Evolutionary conservation across 2,888 invertebrate genomes (phyloP).

Genomic region (Colostygia pectinataria): DNA sequence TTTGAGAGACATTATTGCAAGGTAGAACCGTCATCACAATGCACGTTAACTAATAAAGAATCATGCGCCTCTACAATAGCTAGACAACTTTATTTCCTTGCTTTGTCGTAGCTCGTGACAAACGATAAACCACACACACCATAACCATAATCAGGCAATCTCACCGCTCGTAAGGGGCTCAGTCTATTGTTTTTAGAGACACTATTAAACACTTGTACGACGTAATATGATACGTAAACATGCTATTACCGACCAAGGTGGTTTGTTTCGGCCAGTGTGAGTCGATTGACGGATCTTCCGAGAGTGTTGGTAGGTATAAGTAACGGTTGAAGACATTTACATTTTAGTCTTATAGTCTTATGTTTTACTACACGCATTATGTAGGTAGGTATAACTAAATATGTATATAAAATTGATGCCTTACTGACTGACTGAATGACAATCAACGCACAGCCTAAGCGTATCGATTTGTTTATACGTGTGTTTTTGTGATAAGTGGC

Average conservation of each 20-base stretch:
- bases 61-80: background rate
- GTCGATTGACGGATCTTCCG: too few relatives aligned
- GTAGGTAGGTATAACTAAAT: background rate
- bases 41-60: background rate
- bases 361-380: too few relatives aligned
- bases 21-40: background rate
- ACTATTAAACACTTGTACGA: constrained; percentile 52
- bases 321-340: constrained; percentile 9
- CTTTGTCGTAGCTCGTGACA: constrained; percentile 13
- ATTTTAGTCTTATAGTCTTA: too few relatives aligned
- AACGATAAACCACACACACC: constrained; percentile 13
- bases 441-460: too few relatives aligned
- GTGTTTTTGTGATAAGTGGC: too few relatives aligned
- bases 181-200: constrained; percentile 38
- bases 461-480: too few relatives aligned
- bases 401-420: too few relatives aligned
- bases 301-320: too few relatives aligned
- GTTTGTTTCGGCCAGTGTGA: too few relatives aligned
- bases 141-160: constrained; percentile 19
- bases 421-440: too few relatives aligned
- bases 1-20: too few relatives aligned
- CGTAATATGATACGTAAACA: constrained; percentile 57
- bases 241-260: constrained; percentile 54
- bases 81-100: background rate
- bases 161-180: constrained; percentile 29